Evolutionary conservation across 2,888 invertebrate species (phyloP), one percentile per base, ranked within the genome.

Genomic region (Tenthredo scrophulariae): DNA sequence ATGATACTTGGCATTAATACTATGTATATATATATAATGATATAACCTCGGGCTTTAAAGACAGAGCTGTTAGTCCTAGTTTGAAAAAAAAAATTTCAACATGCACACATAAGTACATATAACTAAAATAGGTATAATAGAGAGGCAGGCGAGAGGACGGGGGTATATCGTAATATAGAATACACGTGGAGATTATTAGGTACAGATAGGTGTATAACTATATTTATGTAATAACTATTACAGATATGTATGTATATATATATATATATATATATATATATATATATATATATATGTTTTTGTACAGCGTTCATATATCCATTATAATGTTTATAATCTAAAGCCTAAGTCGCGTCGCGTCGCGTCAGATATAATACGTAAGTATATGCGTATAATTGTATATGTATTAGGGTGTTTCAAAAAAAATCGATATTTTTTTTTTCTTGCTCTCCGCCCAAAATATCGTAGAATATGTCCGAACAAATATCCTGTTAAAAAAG

Each of bases 21-120:
- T 37, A 15, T 70, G n/a, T 50, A 37, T 33, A 37, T 6, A 1
- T 33, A 33, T 33, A 46, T 22, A 43, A n/a, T n/a, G 43, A 74
- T 26, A 74, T 74, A 46, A 75, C 46, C 75, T 46, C 75, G 46
- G 75, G 43, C 75, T 75, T n/a, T 75, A 50, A 75, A 75, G 75
- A 75, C 46, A 29, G n/a, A n/a, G 18, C 9, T 22, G 15, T 75
- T 46, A 46, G 75, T 75, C 26, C 26, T 46, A 26, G 46, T 46
- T 46, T 75, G 2, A n/a, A 43, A 43, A 37, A 74, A 67, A 67
- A 67, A 65, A 29, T 46, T 46, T 15, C 26, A 67, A 67, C 54
- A 54, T 54, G n/a, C 1, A n/a, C 5, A 54, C 1, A n/a, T n/a
- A n/a, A n/a, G 50, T 50, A 50, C 4, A 50, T 18, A 10, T 15